phyloP scores from a whole-genome alignment of 2,888 invertebrate species.

The Tetanocera ferruginea region DNA sequence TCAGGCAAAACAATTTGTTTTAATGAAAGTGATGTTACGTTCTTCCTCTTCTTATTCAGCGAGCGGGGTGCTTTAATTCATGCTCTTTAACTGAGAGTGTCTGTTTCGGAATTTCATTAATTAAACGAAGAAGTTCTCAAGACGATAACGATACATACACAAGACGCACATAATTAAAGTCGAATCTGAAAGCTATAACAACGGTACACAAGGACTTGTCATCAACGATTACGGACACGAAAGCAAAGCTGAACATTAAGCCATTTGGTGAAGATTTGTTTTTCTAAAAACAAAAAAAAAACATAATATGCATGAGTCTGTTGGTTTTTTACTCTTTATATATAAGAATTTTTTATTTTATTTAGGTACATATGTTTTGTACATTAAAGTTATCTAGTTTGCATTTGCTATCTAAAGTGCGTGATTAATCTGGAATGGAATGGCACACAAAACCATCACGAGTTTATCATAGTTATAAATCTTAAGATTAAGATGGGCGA shows the following conservation, averaged over 20 bases:
- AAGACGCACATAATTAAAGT: constrained; percentile 30
- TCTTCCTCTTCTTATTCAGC: constrained; percentile 10
- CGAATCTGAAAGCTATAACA: constrained; percentile 7
- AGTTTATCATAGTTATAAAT: constrained; percentile 19
- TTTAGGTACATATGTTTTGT: too few species aligned
- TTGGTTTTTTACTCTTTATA: too few species aligned
- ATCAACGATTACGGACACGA: not conserved
- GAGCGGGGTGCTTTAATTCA: constrained; percentile 28
- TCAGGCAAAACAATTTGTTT: constrained; percentile 29
- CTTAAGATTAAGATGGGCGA: not conserved
- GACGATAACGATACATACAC: too few species aligned
- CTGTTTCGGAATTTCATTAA: constrained; percentile 34
- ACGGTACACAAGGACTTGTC: not conserved
- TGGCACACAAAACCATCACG: not conserved
- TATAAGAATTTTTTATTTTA: too few species aligned
- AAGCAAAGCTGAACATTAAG: not conserved
- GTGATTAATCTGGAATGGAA: constrained; percentile 9
- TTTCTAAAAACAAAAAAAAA: too few species aligned
- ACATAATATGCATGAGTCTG: too few species aligned
- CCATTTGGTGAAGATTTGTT: not conserved
- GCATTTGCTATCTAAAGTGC: constrained; percentile 5
- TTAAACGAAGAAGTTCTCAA: constrained; percentile 25
- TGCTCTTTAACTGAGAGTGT: constrained; percentile 22
- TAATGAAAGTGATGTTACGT: constrained; percentile 29
- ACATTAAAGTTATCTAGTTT: not conserved